Evolutionary conservation across 2,888 invertebrate genomes (phyloP).

Genomic region (Leptopilina myrica): DNA sequence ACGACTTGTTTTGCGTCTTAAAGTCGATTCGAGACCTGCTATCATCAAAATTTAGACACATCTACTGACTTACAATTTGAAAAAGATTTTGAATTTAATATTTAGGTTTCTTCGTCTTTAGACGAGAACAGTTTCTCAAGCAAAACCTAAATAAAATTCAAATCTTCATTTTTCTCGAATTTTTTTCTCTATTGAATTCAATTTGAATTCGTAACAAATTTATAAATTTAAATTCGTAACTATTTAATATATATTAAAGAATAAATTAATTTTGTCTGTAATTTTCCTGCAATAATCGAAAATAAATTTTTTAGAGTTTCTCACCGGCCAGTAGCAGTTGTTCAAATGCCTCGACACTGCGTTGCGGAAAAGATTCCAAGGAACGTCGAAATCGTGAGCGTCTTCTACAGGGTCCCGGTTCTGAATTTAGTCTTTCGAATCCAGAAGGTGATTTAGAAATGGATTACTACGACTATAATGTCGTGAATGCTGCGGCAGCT

Average conservation of each 20-base stretch:
- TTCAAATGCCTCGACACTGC: slow-evolving; percentile 67
- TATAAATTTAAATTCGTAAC: no score
- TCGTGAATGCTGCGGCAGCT: slow-evolving; percentile 87
- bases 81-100: no score
- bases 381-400: slow-evolving; percentile 87
- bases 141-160: background rate
- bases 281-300: background rate
- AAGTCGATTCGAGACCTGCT: no score
- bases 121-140: background rate
- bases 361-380: slow-evolving; percentile 81
- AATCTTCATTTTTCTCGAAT: background rate
- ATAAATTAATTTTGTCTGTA: no score
- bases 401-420: slow-evolving; percentile 82
- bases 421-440: slow-evolving; percentile 87
- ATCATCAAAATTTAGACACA: background rate
- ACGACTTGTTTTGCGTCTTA: no score
- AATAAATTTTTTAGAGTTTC: slow-evolving; percentile 62
- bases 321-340: slow-evolving; percentile 66
- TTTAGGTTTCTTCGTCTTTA: no score
- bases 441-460: slow-evolving; percentile 88
- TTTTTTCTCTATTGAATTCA: no score
- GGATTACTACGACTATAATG: slow-evolving; percentile 94
- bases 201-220: no score
- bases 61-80: background rate
- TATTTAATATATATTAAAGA: no score